A percentile compares a stretch with the other conserved stretches of the same genome.
Conservation (phyloP, 2,113 vertebrate genomes). For the Sceloporus undulatus region DNA sequence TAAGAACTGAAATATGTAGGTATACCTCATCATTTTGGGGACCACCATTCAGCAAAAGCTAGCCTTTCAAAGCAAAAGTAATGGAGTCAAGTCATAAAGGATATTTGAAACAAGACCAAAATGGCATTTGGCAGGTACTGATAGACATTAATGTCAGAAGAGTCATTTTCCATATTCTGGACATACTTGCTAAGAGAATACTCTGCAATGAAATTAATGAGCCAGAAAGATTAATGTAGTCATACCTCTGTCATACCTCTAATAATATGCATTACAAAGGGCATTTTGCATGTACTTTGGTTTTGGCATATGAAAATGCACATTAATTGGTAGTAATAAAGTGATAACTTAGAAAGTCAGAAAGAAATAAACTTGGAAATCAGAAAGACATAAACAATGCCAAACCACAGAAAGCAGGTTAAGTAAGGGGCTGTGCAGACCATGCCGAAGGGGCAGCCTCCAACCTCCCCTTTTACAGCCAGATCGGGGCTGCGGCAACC, state of each 20-base stretch:
- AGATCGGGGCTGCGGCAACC: no score
- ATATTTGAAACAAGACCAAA: no score
- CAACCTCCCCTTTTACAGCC: no score
- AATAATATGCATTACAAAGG: background rate
- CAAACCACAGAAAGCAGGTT: background rate
- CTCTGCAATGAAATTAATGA: no score
- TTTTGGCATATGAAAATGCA: background rate
- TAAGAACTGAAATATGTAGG: background rate
- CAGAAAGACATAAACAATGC: background rate
- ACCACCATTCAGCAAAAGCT: background rate
- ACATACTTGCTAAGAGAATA: background rate
- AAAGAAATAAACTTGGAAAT: background rate
- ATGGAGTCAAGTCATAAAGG: no score
- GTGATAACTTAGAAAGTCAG: background rate
- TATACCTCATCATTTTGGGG: background rate
- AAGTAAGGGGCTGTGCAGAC: no score
- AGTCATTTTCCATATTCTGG: background rate
- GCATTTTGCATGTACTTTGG: background rate
- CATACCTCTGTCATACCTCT: no score
- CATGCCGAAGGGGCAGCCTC: no score
- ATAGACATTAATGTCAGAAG: background rate
- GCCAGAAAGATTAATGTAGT: background rate
- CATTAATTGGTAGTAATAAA: background rate
- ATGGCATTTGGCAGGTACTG: background rate
- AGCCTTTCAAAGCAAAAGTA: no score